Evolutionary conservation across 2,888 invertebrate species (phyloP).

Genomic region (Orgyia antiqua): DNA sequence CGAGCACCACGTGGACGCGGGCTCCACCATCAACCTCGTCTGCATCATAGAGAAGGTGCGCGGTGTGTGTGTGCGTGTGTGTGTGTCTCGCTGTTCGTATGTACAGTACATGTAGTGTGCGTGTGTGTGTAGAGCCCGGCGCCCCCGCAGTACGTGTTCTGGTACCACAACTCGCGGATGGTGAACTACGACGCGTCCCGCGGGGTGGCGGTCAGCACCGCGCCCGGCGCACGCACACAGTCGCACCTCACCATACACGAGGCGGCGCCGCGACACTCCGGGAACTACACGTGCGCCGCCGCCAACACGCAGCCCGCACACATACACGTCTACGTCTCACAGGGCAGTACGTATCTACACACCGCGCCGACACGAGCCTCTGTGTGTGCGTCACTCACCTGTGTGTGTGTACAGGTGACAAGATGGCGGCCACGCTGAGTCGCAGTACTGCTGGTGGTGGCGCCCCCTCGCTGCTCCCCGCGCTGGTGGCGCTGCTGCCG

Average conservation of each 20-base stretch:
- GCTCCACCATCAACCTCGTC: slow-evolving; percentile 92
- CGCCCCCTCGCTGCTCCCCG: slow-evolving; percentile 5
- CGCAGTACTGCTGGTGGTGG: slow-evolving; percentile 75
- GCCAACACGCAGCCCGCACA: slow-evolving; percentile 93
- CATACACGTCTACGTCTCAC: slow-evolving; percentile 93
- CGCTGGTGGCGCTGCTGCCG: slow-evolving; percentile 7
- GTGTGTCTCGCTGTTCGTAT: background rate
- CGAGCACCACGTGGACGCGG: slow-evolving; percentile 93
- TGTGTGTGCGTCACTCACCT: too few species aligned
- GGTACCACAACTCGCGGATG: slow-evolving; percentile 96
- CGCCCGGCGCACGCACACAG: slow-evolving; percentile 90
- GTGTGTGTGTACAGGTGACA: slow-evolving; percentile 82
- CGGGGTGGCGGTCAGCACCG: slow-evolving; percentile 89
- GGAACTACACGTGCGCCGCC: slow-evolving; percentile 94
- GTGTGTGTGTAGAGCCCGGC: slow-evolving; percentile 89
- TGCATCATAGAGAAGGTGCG: slow-evolving; percentile 94
- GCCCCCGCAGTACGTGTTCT: slow-evolving; percentile 96
- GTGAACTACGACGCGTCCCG: slow-evolving; percentile 94
- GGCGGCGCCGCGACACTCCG: slow-evolving; percentile 91
- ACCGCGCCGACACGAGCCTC: background rate
- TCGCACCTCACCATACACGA: slow-evolving; percentile 90
- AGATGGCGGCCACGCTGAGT: slow-evolving; percentile 92
- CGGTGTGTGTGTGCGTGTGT: background rate
- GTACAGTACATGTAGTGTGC: too few species aligned
- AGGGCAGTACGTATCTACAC: slow-evolving; percentile 80